Percentiles rank a stretch among this genome's conserved stretches.
These are phyloP conservation scores for Drosophila nannoptera DNA, from an alignment of 1,140 invertebrate species.

Conservation along the genomic window DNA sequence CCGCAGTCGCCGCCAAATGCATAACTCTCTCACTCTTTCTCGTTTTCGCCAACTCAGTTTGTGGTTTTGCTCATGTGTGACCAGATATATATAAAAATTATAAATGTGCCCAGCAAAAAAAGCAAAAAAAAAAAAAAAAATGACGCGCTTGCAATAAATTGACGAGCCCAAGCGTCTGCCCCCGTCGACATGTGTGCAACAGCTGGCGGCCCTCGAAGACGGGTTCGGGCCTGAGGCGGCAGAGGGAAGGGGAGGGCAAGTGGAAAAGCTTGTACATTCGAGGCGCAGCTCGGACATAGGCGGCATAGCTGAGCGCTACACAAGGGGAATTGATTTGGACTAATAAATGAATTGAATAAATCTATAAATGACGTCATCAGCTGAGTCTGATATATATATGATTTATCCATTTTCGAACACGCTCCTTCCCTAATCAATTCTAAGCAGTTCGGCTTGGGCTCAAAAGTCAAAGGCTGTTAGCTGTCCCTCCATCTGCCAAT, in stretches of 20 bases:
- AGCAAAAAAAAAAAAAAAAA: slow-evolving; percentile 1
- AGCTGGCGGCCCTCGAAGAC: slow-evolving; percentile 42
- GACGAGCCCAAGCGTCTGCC: slow-evolving; percentile 35
- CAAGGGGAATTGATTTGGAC: too few relatives aligned
- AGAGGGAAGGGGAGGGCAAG: too few relatives aligned
- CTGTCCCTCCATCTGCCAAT: slow-evolving; percentile 35
- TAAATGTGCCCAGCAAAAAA: slow-evolving; percentile 19
- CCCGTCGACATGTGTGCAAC: slow-evolving; percentile 60
- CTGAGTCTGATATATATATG: too few relatives aligned
- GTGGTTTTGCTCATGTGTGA: slow-evolving; percentile 9
- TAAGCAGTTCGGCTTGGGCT: neutral
- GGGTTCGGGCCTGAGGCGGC: neutral
- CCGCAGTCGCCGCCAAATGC: slow-evolving; percentile 48
- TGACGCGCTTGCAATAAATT: slow-evolving; percentile 54
- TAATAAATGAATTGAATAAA: too few relatives aligned
- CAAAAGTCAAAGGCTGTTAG: slow-evolving; percentile 28
- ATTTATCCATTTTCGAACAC: too few relatives aligned
- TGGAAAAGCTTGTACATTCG: neutral
- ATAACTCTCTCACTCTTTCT: neutral
- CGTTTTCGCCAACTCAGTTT: neutral
- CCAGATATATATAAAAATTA: slow-evolving; percentile 12
- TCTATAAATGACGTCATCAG: too few relatives aligned
- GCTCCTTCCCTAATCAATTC: too few relatives aligned
- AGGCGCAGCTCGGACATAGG: neutral
- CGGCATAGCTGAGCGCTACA: neutral